phyloP scores from a whole-genome alignment of 2,888 invertebrate species.

The Scaptomyza caliginosa region DNA sequence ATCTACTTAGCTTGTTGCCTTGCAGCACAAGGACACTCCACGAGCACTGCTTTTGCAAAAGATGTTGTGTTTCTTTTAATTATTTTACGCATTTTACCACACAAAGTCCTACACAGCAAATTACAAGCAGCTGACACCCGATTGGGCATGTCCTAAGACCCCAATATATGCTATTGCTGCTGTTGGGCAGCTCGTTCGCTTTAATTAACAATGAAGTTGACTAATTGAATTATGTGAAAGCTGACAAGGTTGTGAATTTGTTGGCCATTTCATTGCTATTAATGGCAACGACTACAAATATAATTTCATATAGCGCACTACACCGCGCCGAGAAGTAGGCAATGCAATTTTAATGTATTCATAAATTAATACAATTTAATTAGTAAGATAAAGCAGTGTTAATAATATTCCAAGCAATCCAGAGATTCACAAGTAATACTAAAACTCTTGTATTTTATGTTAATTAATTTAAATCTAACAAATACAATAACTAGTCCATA shows the following conservation, averaged over 20 bases:
- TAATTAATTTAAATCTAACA: no score
- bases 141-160: constrained; percentile 46
- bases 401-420: background rate
- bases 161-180: constrained; percentile 13
- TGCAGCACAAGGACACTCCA: constrained; percentile 46
- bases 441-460: background rate
- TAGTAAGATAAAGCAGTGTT: background rate
- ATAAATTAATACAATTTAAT: constrained; percentile 6
- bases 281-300: constrained; percentile 11
- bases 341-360: constrained; percentile 7
- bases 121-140: constrained; percentile 33
- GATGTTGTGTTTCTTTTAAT: constrained; percentile 71
- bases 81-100: constrained; percentile 68
- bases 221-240: constrained; percentile 65
- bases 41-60: constrained; percentile 20
- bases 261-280: background rate
- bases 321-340: constrained; percentile 27
- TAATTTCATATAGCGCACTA: background rate
- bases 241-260: constrained; percentile 11
- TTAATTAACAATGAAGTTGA: constrained; percentile 63
- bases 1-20: constrained; percentile 68
- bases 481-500: no score
- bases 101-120: constrained; percentile 39
- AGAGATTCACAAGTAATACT: background rate
- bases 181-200: constrained; percentile 24